Conservation (phyloP, 2,113 vertebrate species). For the Cyanoderma ruficeps region DNA sequence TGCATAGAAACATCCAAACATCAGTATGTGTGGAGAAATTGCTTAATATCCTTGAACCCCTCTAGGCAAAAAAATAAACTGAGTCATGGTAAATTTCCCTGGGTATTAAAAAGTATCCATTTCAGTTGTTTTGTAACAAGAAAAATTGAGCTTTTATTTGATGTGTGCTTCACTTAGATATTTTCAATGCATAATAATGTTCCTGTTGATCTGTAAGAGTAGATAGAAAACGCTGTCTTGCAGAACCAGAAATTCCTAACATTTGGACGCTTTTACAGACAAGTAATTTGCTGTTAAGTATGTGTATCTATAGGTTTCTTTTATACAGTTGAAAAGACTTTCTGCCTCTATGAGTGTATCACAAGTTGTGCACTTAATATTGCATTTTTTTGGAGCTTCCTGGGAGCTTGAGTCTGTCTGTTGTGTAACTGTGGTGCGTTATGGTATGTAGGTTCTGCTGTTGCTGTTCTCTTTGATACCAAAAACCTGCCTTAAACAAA, state of each 20-base stretch:
- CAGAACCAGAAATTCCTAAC: neutral
- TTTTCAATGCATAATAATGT: neutral
- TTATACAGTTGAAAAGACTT: neutral
- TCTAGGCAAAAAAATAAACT: neutral
- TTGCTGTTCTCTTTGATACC: neutral
- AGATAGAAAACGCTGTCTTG: neutral
- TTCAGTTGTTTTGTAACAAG: neutral
- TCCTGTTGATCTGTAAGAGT: neutral
- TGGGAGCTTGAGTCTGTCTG: neutral
- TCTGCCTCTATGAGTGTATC: neutral
- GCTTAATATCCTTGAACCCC: neutral
- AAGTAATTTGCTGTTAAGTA: neutral
- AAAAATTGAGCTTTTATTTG: neutral
- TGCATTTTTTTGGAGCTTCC: neutral
- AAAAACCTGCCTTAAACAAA: neutral
- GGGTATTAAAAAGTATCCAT: neutral
- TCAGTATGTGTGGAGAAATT: neutral
- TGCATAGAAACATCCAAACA: neutral
- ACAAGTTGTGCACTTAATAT: neutral
- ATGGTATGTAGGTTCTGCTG: neutral
- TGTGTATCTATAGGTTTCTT: neutral
- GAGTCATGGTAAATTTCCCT: neutral
- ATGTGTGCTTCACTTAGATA: neutral
- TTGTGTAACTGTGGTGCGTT: neutral
- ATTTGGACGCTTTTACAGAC: neutral